phyloP scores from a whole-genome alignment of 1,140 invertebrate species.

The Aphidius ervi region DNA sequence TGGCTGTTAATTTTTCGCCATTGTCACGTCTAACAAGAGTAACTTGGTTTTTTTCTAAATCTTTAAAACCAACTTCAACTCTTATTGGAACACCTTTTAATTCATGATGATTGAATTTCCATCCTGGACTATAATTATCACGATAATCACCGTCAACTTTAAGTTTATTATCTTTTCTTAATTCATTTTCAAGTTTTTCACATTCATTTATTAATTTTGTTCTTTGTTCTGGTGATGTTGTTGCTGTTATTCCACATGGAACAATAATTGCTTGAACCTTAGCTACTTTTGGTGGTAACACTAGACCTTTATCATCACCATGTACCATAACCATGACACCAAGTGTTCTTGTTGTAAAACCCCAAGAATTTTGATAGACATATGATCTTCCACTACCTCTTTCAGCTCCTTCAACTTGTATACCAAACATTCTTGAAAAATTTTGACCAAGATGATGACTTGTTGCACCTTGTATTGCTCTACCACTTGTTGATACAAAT shows the following conservation, averaged over 20 bases:
- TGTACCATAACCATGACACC: constrained; percentile 66
- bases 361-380: constrained; percentile 98
- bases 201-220: constrained; percentile 69
- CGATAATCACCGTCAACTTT: constrained; percentile 79
- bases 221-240: constrained; percentile 67
- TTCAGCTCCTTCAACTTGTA: constrained; percentile 88
- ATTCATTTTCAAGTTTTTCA: constrained; percentile 61
- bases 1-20: constrained; percentile 73
- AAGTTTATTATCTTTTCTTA: constrained; percentile 57
- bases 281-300: constrained; percentile 91
- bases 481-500: constrained; percentile 89
- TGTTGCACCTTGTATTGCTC: constrained; percentile 94
- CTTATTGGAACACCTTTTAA: constrained; percentile 96
- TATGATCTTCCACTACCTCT: constrained; percentile 79
- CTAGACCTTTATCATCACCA: constrained; percentile 94
- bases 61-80: constrained; percentile 93
- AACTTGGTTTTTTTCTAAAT: constrained; percentile 80
- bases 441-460: constrained; percentile 99
- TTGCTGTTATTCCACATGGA: constrained; percentile 92
- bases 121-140: constrained; percentile 97
- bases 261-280: constrained; percentile 83
- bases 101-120: constrained; percentile 99
- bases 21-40: constrained; percentile 88
- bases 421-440: constrained; percentile 99
- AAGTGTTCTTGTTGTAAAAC: constrained; percentile 92